Percentiles rank a stretch among this genome's conserved stretches.
These are phyloP conservation scores for Leptopilina myrica DNA, from an alignment of 2,888 invertebrate genomes.

Conservation along the genomic window DNA sequence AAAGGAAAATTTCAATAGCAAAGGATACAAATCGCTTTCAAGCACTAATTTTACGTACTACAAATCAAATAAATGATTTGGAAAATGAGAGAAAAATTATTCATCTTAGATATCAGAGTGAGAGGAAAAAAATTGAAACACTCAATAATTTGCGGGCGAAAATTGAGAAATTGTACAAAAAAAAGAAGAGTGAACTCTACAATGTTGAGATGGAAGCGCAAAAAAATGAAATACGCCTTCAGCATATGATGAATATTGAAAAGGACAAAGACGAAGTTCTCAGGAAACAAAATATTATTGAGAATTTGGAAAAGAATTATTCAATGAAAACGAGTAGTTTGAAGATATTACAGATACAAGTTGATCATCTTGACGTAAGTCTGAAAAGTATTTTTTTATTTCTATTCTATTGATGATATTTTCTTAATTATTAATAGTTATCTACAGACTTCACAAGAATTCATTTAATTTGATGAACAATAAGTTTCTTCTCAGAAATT, in stretches of 20 bases:
- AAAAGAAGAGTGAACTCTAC: conserved; percentile 63
- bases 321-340: conserved; percentile 75
- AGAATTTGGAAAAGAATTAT: conserved; percentile 76
- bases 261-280: conserved; percentile 72
- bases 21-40: conserved; percentile 67
- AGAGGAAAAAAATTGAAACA: conserved; percentile 63
- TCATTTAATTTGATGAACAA: no score
- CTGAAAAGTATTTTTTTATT: no score
- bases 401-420: conserved; percentile 1
- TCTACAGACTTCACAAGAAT: no score
- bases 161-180: conserved; percentile 62
- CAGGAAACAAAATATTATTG: conserved; percentile 75
- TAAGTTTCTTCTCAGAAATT: no score
- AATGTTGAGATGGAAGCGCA: conserved; percentile 66
- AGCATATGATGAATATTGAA: conserved; percentile 63
- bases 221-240: conserved; percentile 67
- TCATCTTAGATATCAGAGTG: conserved; percentile 60
- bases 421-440: no score
- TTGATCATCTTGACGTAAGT: conserved; percentile 78
- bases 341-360: conserved; percentile 78
- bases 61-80: conserved; percentile 59
- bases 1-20: conserved; percentile 59
- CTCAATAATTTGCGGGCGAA: conserved; percentile 55
- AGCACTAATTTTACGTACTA: conserved; percentile 58
- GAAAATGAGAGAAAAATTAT: conserved; percentile 64